Evolutionary conservation across 1,140 invertebrate genomes (phyloP), one percentile per base, ranked within the genome.

Genomic region (Drosophila truncata): DNA sequence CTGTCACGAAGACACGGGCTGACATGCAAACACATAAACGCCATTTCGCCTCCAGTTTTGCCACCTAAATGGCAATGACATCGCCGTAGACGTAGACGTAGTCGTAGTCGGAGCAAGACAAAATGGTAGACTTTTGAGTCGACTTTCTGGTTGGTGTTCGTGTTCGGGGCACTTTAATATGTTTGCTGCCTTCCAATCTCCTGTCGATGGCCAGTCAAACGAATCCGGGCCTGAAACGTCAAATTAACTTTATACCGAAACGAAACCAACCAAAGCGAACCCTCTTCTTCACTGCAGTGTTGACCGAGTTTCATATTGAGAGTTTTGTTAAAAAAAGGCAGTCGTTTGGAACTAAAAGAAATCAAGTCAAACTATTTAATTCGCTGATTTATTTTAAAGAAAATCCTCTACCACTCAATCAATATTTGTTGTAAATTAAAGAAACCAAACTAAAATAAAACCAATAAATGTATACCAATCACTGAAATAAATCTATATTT

Each of bases 1-100:
- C 14, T 3, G 8, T 35, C 55, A 49, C 23, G 31, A 41, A 75
- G 49, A 75, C 50, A 54, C 52, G 27, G 41, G 44, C 61, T 76
- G 73, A 76, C 73, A 76, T 75, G 73, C 71, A 76, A 76, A 76
- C 73, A 76, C 72, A 76, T 65, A 75, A 76, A 76, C 61, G 73
- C 73, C 73, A 76, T 76, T 76, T 76, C 39, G 71, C 52, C 44
- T 42, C 52, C 50, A 75, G 50, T 50, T 20, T 50, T 64, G 60
- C 57, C 60, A 57, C 54, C 52, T 58, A 65, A 75, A 66, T 75
- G 72, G 60, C 61, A 72, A 71, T 72, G 69, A 65, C 59, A 76
- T 76, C 52, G 49, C 20, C 52, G 57, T 37, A 75, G 55, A 6
- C 25, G 13, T 20, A 58, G 55, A 16, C 23, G 7, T 16, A 27